Evolutionary conservation across 2,113 vertebrate genomes (phyloP).

Genomic region (Antennarius striatus): DNA sequence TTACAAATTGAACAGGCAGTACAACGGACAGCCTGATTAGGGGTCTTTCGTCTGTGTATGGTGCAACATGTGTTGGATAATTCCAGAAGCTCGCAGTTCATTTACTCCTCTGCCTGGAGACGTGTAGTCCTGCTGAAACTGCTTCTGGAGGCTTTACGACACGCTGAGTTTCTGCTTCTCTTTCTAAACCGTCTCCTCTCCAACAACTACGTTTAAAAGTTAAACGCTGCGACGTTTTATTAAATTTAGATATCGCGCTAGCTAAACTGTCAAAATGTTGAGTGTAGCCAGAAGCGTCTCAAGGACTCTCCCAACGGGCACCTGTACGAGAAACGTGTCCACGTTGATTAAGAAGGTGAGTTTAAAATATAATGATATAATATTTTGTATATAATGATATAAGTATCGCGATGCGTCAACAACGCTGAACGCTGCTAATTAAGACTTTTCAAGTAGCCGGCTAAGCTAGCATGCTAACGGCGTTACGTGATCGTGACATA

Average conservation of each 20-base stretch:
- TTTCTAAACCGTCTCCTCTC: not conserved
- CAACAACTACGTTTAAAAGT: not conserved
- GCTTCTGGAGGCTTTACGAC: not conserved
- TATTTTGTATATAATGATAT: too few species aligned
- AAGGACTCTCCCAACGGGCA: conserved; percentile 62
- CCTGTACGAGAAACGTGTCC: conserved; percentile 45
- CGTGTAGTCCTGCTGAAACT: accelerated
- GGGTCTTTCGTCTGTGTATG: conserved; percentile 55
- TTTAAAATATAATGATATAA: not conserved
- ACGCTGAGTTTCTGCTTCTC: not conserved
- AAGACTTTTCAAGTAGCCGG: not conserved
- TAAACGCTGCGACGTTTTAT: conserved; percentile 4
- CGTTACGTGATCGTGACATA: conserved; percentile 5
- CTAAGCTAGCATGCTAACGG: conserved; percentile 46
- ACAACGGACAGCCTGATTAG: accelerated
- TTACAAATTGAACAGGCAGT: conserved; percentile 45
- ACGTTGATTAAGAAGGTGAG: conserved; percentile 72
- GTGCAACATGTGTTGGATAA: conserved; percentile 75
- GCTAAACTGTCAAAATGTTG: conserved; percentile 64
- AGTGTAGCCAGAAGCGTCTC: conserved; percentile 64
- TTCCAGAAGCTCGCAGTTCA: conserved; percentile 71
- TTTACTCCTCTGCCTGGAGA: not conserved
- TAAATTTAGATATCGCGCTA: conserved; percentile 10
- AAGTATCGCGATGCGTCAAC: too few species aligned
- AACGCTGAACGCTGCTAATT: too few species aligned